These are phyloP conservation scores for Ophonus ardosiacus DNA, from an alignment of 2,888 invertebrate species.

Conservation along the genomic window DNA sequence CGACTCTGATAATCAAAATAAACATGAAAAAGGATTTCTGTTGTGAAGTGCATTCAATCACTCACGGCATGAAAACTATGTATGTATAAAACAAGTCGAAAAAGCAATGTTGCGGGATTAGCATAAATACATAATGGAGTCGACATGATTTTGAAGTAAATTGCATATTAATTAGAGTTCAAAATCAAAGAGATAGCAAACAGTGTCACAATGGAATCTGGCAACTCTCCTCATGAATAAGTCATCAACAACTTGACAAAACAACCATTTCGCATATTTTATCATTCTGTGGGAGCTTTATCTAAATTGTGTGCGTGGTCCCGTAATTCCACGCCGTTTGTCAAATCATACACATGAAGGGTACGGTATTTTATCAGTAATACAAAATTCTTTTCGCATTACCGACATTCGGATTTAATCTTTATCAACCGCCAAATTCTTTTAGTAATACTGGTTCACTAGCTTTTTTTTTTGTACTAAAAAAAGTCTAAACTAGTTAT, in stretches of 20 bases:
- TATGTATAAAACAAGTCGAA: conserved; percentile 22
- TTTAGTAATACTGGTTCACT: neutral
- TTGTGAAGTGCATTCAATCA: too few relatives aligned
- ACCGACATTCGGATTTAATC: neutral
- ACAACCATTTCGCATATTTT: conserved; percentile 52
- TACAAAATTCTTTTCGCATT: neutral
- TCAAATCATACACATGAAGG: neutral
- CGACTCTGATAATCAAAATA: too few relatives aligned
- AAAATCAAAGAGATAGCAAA: conserved; percentile 44
- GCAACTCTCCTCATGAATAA: conserved; percentile 50
- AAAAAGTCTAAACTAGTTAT: too few relatives aligned
- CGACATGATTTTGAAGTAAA: conserved; percentile 37
- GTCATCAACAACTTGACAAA: conserved; percentile 48
- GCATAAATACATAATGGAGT: conserved; percentile 46
- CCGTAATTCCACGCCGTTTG: neutral
- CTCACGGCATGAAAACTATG: too few relatives aligned
- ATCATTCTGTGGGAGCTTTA: conserved; percentile 7
- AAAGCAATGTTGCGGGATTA: conserved; percentile 1
- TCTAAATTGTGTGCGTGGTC: conserved; percentile 2
- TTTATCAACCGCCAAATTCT: neutral
- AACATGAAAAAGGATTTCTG: too few relatives aligned
- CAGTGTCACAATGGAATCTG: conserved; percentile 39
- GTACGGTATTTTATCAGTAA: neutral
- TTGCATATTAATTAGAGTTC: conserved; percentile 47
- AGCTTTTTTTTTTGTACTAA: neutral